Conservation (phyloP, 2,888 invertebrate species). For the Ceraclea dissimilis region DNA sequence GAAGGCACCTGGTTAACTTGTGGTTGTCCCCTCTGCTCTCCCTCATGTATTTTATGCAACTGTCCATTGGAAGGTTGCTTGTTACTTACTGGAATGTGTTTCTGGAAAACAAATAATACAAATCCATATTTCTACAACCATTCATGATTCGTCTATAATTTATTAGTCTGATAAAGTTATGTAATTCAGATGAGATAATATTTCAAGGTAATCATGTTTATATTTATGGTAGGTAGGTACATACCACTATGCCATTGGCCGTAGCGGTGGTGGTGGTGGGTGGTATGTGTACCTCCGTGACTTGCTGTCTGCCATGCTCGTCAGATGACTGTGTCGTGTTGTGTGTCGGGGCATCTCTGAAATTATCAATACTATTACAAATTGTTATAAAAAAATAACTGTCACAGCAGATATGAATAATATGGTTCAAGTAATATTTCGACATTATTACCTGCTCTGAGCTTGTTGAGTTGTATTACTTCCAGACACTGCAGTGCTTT, state of each 20-base stretch:
- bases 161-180: no score
- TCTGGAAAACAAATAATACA: conserved; percentile 12
- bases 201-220: background rate
- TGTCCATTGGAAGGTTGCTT: conserved; percentile 24
- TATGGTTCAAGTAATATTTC: background rate
- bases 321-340: conserved; percentile 25
- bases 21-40: conserved; percentile 5
- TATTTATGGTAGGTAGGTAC: background rate
- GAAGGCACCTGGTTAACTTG: conserved; percentile 3
- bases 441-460: conserved; percentile 18
- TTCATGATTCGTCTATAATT: background rate
- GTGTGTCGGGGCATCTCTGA: conserved; percentile 24
- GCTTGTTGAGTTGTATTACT: conserved; percentile 13
- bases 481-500: background rate
- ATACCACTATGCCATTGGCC: conserved; percentile 24
- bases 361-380: background rate
- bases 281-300: conserved; percentile 23
- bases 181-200: no score
- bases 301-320: conserved; percentile 20
- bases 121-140: background rate
- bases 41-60: conserved; percentile 24
- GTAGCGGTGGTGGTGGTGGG: conserved; percentile 11
- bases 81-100: conserved; percentile 18
- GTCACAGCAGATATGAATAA: background rate
- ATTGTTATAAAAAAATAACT: no score